These are phyloP conservation scores for Polia nebulosa DNA, from an alignment of 2,888 invertebrate species.

Conservation along the genomic window DNA sequence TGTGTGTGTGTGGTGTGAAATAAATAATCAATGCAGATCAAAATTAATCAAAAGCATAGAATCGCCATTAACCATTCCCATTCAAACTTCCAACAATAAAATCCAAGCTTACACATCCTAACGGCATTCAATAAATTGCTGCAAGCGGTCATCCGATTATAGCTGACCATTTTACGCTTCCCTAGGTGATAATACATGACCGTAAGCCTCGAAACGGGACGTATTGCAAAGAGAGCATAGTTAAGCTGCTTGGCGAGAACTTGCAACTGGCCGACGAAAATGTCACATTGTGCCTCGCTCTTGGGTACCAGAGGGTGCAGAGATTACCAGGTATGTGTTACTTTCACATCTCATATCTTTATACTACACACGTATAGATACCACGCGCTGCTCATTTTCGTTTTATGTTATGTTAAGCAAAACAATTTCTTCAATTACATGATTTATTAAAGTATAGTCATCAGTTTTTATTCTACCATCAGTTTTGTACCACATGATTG, in stretches of 20 bases:
- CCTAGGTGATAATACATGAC: constrained; percentile 88
- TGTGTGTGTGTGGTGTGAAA: no score
- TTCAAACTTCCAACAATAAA: constrained; percentile 23
- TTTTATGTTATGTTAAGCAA: neutral
- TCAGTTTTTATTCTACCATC: neutral
- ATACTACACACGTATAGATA: no score
- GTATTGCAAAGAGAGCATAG: constrained; percentile 88
- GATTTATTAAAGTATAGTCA: neutral
- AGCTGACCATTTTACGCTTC: constrained; percentile 54
- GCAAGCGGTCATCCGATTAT: constrained; percentile 47
- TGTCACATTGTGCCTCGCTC: constrained; percentile 86
- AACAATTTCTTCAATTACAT: neutral
- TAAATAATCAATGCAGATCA: neutral
- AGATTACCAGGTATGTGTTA: constrained; percentile 82
- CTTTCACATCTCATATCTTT: no score
- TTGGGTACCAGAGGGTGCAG: constrained; percentile 88
- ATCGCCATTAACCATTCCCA: neutral
- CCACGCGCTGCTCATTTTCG: no score
- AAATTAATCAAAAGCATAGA: neutral
- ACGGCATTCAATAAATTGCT: constrained; percentile 28
- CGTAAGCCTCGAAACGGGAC: constrained; percentile 88
- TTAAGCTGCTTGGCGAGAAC: constrained; percentile 87
- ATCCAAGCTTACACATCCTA: constrained; percentile 8
- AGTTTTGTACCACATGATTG: neutral
- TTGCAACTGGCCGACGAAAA: constrained; percentile 88